Evolutionary conservation across 2,797 vertebrate genomes (phyloP), one percentile per base, ranked within the genome.

Genomic region (Atherinosoma microstoma): DNA sequence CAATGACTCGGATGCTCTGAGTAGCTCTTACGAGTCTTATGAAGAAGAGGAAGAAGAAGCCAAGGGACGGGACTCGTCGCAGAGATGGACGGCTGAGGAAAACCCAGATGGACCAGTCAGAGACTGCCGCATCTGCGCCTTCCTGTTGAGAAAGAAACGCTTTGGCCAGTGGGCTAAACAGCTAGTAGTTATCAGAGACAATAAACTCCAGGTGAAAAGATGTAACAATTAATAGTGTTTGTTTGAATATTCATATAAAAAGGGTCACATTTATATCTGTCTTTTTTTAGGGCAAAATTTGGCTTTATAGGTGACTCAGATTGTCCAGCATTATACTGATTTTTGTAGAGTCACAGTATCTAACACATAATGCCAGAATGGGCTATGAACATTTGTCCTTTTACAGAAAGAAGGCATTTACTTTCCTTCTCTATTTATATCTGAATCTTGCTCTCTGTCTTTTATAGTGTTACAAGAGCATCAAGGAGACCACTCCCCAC

Each of bases 111-210:
- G 94, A 73, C 95, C 97, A n/a, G 94, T 97, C 59, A 96, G 92
- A 85, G 97, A 98, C 77, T 98, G 97, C 86, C 94, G 93, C 83
- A 97, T 99, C 85, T 98, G 96, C 0, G 98, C 97, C 58, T 99
- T 99, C 91, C 94, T 99, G 78, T 86, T 98, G 61, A 95, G 97
- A 71, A 99, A 99, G 92, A 99, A 98, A 82, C 97, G 98, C 58
- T 99, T 99, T 0, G 98, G 98, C 58, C 98, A 99, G 70, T 99
- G 98, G 98, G 89, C 96, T 67, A 99, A 99, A 90, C 98, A 99
- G 92, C 94, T 99, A 68, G 97, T 96, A 0, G 92, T 99, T 73
- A 95, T 99, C 79, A 95, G 94, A 66, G 98, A 99, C 64, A 95
- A 94, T 89, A 97, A 96, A 89, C 95, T 99, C 12, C 95, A 98